Conservation (phyloP, 2,113 vertebrate species). For the Callorhinus ursinus region DNA sequence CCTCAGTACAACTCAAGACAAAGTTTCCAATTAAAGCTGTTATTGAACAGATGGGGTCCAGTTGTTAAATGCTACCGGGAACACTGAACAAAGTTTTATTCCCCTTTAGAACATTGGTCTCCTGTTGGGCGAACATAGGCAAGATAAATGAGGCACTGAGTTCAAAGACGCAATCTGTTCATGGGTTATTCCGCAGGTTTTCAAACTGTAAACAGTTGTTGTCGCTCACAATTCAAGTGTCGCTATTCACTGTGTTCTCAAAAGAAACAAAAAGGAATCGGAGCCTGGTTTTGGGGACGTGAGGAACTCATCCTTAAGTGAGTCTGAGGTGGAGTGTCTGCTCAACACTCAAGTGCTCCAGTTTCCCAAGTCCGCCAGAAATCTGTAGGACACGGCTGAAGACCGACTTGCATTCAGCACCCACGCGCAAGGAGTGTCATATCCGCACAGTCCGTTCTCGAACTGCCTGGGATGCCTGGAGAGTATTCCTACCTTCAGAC, state of each 20-base stretch:
- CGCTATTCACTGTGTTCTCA: conserved; percentile 30
- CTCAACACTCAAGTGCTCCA: not conserved
- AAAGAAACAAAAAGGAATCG: conserved; percentile 27
- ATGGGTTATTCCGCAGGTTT: conserved; percentile 10
- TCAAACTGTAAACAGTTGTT: conserved; percentile 10
- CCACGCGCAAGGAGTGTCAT: fast-evolving
- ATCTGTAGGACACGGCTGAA: not conserved
- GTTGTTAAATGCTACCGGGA: not conserved
- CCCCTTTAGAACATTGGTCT: not conserved
- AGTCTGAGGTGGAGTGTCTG: not conserved
- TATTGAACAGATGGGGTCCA: not conserved
- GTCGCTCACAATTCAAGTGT: not conserved
- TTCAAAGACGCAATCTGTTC: conserved; percentile 53
- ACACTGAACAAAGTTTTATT: not conserved
- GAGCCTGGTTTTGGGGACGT: conserved; percentile 41
- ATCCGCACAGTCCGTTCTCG: not conserved
- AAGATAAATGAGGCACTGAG: not conserved
- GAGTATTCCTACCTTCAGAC: not conserved
- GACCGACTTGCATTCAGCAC: not conserved
- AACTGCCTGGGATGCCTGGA: not conserved
- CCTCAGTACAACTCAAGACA: not conserved
- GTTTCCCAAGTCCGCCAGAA: not conserved
- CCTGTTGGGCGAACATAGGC: not conserved
- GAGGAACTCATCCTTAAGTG: not conserved
- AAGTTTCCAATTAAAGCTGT: not conserved